Evolutionary conservation across 2,113 vertebrate species (phyloP).

Genomic region (Antennarius striatus): DNA sequence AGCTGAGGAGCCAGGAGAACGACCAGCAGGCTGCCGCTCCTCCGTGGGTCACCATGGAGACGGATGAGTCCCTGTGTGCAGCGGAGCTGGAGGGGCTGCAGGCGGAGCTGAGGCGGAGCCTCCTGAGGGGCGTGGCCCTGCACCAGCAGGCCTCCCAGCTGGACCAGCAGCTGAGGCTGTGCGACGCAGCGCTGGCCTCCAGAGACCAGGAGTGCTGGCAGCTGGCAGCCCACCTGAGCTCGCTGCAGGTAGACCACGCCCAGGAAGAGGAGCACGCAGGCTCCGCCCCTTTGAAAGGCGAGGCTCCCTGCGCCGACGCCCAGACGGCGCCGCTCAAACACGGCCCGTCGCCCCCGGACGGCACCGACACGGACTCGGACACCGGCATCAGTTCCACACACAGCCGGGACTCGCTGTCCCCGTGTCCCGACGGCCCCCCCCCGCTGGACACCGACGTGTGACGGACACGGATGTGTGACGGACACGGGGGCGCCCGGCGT

Average conservation of each 20-base stretch:
- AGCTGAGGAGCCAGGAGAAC: constrained; percentile 71
- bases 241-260: constrained; percentile 74
- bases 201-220: constrained; percentile 90
- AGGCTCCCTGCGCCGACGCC: constrained; percentile 56
- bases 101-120: constrained; percentile 84
- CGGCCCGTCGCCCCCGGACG: constrained; percentile 77
- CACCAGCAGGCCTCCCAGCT: constrained; percentile 83
- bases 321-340: constrained; percentile 74
- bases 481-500: not conserved
- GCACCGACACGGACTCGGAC: constrained; percentile 96
- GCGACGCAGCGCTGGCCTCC: constrained; percentile 80
- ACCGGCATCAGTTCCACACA: constrained; percentile 97
- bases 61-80: constrained; percentile 59
- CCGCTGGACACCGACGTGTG: constrained; percentile 78
- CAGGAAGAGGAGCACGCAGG: constrained; percentile 16
- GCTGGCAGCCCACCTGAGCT: constrained; percentile 84
- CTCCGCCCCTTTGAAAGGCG: constrained; percentile 54
- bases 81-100: constrained; percentile 80
- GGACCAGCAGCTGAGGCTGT: constrained; percentile 85
- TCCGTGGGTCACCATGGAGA: constrained; percentile 33
- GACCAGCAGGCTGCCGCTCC: constrained; percentile 39
- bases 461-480: constrained; percentile 74
- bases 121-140: constrained; percentile 85
- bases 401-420: constrained; percentile 93
- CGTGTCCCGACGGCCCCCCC: constrained; percentile 77